Evolutionary conservation across 1,140 invertebrate genomes (phyloP).

Genomic region (Acyrthosiphon pisum): DNA sequence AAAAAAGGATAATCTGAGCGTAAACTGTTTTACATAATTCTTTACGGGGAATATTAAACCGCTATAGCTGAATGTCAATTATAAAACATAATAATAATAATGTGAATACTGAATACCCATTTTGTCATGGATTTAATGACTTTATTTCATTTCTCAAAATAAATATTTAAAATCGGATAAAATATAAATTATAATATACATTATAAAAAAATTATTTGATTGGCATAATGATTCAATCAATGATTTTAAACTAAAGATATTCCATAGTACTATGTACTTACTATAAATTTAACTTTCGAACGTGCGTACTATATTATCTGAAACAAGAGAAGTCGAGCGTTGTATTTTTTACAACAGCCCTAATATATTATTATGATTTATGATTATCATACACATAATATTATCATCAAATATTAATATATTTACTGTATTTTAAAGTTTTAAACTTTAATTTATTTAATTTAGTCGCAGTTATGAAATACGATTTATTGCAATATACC

Average conservation of each 20-base stretch:
- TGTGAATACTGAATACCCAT: background rate
- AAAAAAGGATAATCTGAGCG: background rate
- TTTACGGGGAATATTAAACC: background rate
- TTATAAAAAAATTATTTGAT: background rate
- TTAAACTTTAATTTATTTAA: too few species aligned
- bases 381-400: too few species aligned
- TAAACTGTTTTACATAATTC: constrained; percentile 24
- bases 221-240: background rate
- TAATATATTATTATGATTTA: too few species aligned
- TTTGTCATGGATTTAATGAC: background rate
- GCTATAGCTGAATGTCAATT: background rate
- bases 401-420: too few species aligned
- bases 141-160: background rate
- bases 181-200: background rate
- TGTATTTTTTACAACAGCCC: too few species aligned
- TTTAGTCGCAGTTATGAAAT: too few species aligned
- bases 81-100: constrained; percentile 10
- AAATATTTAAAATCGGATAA: background rate
- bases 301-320: too few species aligned
- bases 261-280: background rate
- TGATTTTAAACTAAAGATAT: background rate
- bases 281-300: too few species aligned
- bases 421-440: too few species aligned
- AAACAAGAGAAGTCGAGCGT: too few species aligned
- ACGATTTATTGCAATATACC: too few species aligned